phyloP scores from a whole-genome alignment of 2,797 vertebrate genomes.

The Triplophysa yarkandensis region DNA sequence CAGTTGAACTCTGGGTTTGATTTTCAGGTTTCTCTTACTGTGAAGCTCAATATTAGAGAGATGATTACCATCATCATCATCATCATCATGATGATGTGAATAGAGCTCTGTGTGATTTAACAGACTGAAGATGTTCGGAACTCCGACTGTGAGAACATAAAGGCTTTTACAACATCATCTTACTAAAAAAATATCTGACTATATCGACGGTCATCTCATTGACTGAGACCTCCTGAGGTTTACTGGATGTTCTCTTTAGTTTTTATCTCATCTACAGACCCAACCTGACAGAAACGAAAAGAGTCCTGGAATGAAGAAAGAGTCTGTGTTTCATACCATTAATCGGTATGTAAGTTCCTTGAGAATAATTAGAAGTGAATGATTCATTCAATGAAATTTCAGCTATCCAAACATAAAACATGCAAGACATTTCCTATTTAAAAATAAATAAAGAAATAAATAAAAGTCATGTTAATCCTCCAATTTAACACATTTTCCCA shows the following conservation, averaged over 20 bases:
- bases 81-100: conserved; percentile 42
- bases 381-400: no score
- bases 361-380: no score
- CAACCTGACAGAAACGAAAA: neutral
- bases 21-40: conserved; percentile 32
- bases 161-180: conserved; percentile 28
- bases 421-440: no score
- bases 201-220: neutral
- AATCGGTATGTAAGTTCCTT: no score
- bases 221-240: neutral
- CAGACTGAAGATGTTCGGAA: conserved; percentile 10
- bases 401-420: no score
- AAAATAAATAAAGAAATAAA: no score
- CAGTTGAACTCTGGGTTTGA: conserved; percentile 48
- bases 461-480: no score
- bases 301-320: no score
- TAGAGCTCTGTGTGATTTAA: conserved; percentile 42
- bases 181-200: neutral
- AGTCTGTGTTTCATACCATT: no score
- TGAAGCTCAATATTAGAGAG: conserved; percentile 39
- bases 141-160: conserved; percentile 44
- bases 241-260: neutral
- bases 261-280: neutral
- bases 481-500: no score
- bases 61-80: conserved; percentile 51